These are phyloP conservation scores for Drosophila orosa DNA, from an alignment of 1,140 invertebrate species.

Conservation along the genomic window DNA sequence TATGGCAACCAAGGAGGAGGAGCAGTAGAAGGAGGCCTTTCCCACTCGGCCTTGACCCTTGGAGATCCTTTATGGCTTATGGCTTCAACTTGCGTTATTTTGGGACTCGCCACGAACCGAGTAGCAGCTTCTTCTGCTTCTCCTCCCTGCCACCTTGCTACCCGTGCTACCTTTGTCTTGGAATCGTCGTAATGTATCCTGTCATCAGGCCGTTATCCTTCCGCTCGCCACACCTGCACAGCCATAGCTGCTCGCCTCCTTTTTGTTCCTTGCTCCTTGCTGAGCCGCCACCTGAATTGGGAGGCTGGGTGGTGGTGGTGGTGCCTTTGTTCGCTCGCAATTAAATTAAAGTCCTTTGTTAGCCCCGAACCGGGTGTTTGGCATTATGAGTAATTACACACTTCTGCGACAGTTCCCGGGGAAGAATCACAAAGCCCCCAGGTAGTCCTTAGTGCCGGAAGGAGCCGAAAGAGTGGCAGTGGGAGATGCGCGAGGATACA, in stretches of 20 bases:
- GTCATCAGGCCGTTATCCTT: constrained; percentile 49
- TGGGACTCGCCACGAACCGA: neutral
- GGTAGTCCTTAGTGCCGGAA: constrained; percentile 35
- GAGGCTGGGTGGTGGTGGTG: neutral
- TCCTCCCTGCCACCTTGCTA: neutral
- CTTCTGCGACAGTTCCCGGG: constrained; percentile 45
- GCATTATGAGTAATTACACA: constrained; percentile 54
- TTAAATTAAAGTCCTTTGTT: constrained; percentile 56
- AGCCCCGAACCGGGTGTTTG: constrained; percentile 42
- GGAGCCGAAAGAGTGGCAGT: neutral
- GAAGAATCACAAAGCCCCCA: constrained; percentile 24
- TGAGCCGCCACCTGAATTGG: constrained; percentile 19
- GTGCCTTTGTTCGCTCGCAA: constrained; percentile 54
- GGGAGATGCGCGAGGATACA: neutral
- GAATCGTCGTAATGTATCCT: constrained; percentile 59
- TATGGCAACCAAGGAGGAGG: neutral
- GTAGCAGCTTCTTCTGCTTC: too few relatives aligned
- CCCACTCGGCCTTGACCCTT: constrained; percentile 1
- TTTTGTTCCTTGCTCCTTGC: neutral
- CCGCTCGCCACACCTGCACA: constrained; percentile 6
- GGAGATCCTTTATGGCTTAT: constrained; percentile 9
- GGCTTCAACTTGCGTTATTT: constrained; percentile 7
- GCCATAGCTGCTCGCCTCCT: too few relatives aligned
- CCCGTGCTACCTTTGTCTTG: constrained; percentile 27
- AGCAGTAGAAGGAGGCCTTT: neutral